Evolutionary conservation across 2,113 vertebrate genomes (phyloP).

Genomic region (Anas platyrhynchos): DNA sequence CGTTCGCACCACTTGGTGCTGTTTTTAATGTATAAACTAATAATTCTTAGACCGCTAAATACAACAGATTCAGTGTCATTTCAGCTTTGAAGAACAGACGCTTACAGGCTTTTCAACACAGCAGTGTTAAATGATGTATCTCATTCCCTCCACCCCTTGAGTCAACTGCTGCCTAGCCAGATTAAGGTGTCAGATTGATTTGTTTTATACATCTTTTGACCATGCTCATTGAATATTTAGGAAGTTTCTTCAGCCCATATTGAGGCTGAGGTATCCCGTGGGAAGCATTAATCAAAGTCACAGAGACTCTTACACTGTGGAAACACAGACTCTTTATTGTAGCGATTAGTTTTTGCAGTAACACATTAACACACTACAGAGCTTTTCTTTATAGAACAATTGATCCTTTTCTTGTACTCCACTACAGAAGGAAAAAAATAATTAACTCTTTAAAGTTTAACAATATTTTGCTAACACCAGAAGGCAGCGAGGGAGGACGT

Average conservation of each 20-base stretch:
- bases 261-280: constrained; percentile 87
- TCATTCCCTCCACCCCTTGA: constrained; percentile 86
- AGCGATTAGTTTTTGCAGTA: constrained; percentile 87
- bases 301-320: constrained; percentile 80
- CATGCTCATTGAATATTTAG: constrained; percentile 91
- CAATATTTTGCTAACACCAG: constrained; percentile 67
- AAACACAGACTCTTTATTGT: constrained; percentile 88
- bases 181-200: constrained; percentile 96
- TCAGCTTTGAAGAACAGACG: constrained; percentile 85
- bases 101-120: constrained; percentile 89
- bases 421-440: constrained; percentile 70
- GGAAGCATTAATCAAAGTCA: constrained; percentile 89
- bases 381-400: constrained; percentile 85
- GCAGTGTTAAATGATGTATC: constrained; percentile 91
- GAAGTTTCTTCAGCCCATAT: constrained; percentile 89
- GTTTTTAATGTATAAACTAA: constrained; percentile 78
- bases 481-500: constrained; percentile 8
- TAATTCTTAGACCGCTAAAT: constrained; percentile 80
- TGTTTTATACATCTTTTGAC: constrained; percentile 93
- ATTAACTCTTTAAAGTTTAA: constrained; percentile 85
- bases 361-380: constrained; percentile 87
- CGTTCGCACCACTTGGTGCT: constrained; percentile 66
- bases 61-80: constrained; percentile 80
- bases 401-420: constrained; percentile 79
- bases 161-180: constrained; percentile 91